Conservation (phyloP, 2,797 vertebrate species). For the Bradypus variegatus region DNA sequence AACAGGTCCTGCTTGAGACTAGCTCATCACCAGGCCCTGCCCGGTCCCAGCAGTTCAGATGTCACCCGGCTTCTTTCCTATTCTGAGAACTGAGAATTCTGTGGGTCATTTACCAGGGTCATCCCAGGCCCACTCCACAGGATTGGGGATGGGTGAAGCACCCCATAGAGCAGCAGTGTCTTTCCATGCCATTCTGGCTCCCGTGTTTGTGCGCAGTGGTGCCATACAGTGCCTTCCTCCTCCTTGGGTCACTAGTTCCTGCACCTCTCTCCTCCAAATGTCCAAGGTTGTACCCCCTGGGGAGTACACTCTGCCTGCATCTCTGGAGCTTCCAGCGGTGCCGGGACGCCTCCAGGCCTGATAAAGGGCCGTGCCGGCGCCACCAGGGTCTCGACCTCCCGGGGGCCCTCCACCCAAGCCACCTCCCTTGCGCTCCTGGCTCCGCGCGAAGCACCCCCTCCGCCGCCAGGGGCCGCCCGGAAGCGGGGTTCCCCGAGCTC, state of each 20-base stretch:
- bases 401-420: background rate
- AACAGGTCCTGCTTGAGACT: slow-evolving; percentile 30
- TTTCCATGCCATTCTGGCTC: background rate
- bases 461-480: slow-evolving; percentile 56
- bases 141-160: background rate
- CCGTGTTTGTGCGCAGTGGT: background rate
- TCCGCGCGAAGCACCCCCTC: slow-evolving; percentile 2
- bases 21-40: background rate
- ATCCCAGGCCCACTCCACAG: background rate
- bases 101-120: background rate
- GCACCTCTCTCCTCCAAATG: background rate
- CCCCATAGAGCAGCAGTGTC: background rate
- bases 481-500: slow-evolving; percentile 59
- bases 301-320: background rate
- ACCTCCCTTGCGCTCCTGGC: background rate
- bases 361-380: background rate
- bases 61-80: slow-evolving; percentile 18
- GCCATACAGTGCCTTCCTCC: no score
- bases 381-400: background rate
- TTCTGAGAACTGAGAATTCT: background rate
- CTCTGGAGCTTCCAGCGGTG: background rate
- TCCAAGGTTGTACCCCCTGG: slow-evolving; percentile 42
- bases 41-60: background rate
- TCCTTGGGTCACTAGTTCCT: background rate
- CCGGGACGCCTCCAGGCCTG: background rate